Base-by-base conservation (phyloP, 2,797 vertebrate genomes). In the Carduelis carduelis region DNA sequence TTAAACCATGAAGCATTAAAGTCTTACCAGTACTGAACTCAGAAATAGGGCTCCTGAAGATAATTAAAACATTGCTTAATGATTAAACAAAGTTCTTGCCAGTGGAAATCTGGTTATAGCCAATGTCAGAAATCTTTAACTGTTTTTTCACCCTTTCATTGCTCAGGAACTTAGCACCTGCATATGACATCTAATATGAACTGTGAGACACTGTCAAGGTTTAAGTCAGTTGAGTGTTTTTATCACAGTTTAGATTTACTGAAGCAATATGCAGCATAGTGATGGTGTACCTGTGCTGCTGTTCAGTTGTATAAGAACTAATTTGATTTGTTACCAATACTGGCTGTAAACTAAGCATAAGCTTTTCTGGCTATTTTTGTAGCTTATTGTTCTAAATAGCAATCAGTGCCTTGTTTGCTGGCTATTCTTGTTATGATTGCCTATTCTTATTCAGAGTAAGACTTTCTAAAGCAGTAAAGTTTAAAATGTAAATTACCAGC, bases 11-110 rank as follows among this genome's bases (percentile, higher is more conserved):
- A 53, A 83, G 78, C 75, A 87, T 78, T 93, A 55, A 87, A 90
- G 64, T 68, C 89, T 92, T 91, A 89, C 69, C 35, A 55, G 53
- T 37, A n/a, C 68, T 92, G 76, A 91, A 87, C 75, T 78, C 11
- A 8, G 53, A 91, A 92, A 69, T 91, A 94, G 78, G 63, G 53
- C 61, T 89, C 27, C 92, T 91, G 83, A 91, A 89, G 89, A 69
- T 75, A 93, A 95, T 89, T 78, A 85, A 88, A 96, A 63, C 39
- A 15, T 63, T 59, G 92, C 59, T 96, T 97, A 97, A 96, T 96
- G 82, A 92, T 94, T 96, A 97, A 95, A 75, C 84, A 60, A 80
- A 84, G 78, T 78, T 86, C 26, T 95, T 94, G 78, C 91, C 63
- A 35, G 12, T 66, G 61, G 70, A 89, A 91, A 83, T 92, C 91